Base-by-base conservation (phyloP, 2,888 invertebrate species). In the Pachliopta kotzebuea region DNA sequence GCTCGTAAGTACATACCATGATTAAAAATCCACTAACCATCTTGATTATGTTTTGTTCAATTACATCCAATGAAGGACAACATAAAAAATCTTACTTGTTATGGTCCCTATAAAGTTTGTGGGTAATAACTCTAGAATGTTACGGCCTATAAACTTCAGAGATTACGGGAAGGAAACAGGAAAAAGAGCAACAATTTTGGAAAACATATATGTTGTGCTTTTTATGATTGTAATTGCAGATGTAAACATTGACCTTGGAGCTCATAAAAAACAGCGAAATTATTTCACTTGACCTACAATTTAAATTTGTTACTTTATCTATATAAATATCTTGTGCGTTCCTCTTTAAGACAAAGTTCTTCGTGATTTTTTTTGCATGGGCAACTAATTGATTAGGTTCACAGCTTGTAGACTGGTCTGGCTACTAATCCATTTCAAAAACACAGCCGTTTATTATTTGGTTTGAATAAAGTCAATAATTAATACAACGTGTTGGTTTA, bases 161-260 rank as follows among this genome's bases (percentile, higher is more conserved):
- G 54, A 55, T 60, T 42, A 45, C 17, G 26, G 18, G 20, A 29
- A 23, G n/a, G 26, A 55, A n/a, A 49, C 45, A 45, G 61, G 52
- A 56, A 56, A 62, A 56, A n/a, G 4, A 7, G n/a, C n/a, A 17
- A 24, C 23, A 45, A 56, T 23, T 18, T 26, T 54, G 42, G 29
- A 61, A 26, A 53, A 61, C 55, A 55, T 9, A 55, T 61, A 61
- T 45, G 24, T 23, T 61, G 29, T 55, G 45, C 54, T 45, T 18
- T 37, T 61, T 45, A 61, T 61, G 54, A 65, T 60, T 58, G 52
- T 20, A 53, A 45, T 24, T 53, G 37, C 42, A 60, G 54, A 54
- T 61, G 61, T 24, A 55, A 55, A 61, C 52, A 54, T 24, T 55
- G 55, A 61, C 61, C 61, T 61, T 61, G 24, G 45, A 4, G 55